Base-by-base conservation (phyloP, 2,888 invertebrate genomes). In the Choristoneura rosaceana region DNA sequence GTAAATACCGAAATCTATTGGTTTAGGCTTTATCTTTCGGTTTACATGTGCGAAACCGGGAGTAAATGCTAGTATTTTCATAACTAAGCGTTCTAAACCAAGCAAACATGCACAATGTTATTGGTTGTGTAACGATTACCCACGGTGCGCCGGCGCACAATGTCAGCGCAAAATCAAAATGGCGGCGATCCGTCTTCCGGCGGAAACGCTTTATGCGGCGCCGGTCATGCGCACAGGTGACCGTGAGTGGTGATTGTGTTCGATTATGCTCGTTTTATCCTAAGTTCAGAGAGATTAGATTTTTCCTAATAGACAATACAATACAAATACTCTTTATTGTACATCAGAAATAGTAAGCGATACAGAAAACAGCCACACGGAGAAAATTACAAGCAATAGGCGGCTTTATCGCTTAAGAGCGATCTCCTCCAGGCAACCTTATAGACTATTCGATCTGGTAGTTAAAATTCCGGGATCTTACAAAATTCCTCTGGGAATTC, bases 131-230 rank as follows among this genome's bases (percentile, higher is more conserved):
- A 55, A 55, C 58, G 70, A 71, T 71, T 71, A 71, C 61, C 43
- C 60, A 75, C 77, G 70, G 70, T 74, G 74, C 74, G 81, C 82
- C 71, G 76, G 77, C 82, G 82, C 83, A 87, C 87, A 88, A 85
- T 87, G 84, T 84, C 78, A 74, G 76, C 76, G 74, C 76, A 80
- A 63, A 80, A 83, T 82, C 84, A 86, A 87, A 85, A 87, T 84
- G 84, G 83, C 78, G 75, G 83, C 78, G 75, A 82, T 81, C 70
- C 74, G 25, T 75, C 83, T 88, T 93, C 93, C 93, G 92, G 70
- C 92, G 93, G 93, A 93, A 90, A 81, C 62, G 81, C 79, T 87
- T 92, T 92, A 90, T 91, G 84, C 85, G 83, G 69, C 84, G 86
- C 82, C 90, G 86, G 86, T 90, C 88, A 90, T 88, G 91, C 90